Conservation (phyloP, 2,888 invertebrate species). For the Tinea trinotella region DNA sequence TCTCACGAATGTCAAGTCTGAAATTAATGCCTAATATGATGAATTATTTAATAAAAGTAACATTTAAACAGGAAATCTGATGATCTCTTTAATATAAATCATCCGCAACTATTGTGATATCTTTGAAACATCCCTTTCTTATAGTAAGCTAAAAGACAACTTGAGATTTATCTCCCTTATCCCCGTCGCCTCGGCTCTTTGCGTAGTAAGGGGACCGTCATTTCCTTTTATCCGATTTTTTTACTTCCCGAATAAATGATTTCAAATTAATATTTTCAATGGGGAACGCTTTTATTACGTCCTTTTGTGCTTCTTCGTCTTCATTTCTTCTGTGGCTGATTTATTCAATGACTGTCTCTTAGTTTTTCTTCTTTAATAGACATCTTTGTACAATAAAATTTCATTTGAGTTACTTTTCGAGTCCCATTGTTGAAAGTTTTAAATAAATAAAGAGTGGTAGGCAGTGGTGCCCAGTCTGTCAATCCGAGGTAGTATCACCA, state of each 20-base stretch:
- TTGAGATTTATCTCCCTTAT: slow-evolving; percentile 48
- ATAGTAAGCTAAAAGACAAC: slow-evolving; percentile 26
- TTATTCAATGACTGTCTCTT: slow-evolving; percentile 26
- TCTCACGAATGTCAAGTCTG: not conserved
- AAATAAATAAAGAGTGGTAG: no score
- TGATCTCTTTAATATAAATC: not conserved
- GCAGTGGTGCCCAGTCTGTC: no score
- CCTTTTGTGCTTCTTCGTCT: slow-evolving; percentile 32
- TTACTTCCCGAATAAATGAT: slow-evolving; percentile 45
- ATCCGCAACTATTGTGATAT: not conserved
- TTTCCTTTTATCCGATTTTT: slow-evolving; percentile 40
- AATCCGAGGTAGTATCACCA: no score
- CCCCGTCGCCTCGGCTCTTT: slow-evolving; percentile 35
- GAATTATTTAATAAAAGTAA: not conserved
- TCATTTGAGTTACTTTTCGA: not conserved
- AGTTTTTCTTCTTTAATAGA: not conserved
- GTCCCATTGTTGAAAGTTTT: not conserved
- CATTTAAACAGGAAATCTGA: not conserved
- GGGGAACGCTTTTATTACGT: slow-evolving; percentile 41
- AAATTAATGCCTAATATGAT: no score
- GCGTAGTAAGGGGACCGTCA: slow-evolving; percentile 34
- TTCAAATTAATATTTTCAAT: slow-evolving; percentile 51
- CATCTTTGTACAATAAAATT: slow-evolving; percentile 6
- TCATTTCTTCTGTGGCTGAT: slow-evolving; percentile 32
- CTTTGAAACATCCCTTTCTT: slow-evolving; percentile 9